Percentiles rank a stretch among this genome's conserved stretches.
Conservation (phyloP, 2,888 invertebrate genomes). For the Drosophila nr. medialis region DNA sequence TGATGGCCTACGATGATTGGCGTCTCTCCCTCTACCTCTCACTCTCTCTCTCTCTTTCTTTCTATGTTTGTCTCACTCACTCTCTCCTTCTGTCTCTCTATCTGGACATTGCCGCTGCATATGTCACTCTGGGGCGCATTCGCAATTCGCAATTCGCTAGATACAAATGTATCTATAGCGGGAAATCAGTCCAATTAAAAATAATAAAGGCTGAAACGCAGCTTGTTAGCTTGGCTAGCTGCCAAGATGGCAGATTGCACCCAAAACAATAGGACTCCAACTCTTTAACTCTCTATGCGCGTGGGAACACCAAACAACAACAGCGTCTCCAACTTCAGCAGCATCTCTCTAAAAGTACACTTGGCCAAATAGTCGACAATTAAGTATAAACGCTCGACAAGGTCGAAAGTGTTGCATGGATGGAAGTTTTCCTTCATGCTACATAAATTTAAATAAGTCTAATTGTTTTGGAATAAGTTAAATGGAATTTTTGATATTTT, state of each 20-base stretch:
- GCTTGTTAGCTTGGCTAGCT: conserved; percentile 65
- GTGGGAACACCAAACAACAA: conserved; percentile 58
- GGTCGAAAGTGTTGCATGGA: not conserved
- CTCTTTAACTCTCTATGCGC: conserved; percentile 41
- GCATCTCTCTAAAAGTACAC: conserved; percentile 10
- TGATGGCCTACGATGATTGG: conserved; percentile 75
- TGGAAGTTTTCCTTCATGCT: not conserved
- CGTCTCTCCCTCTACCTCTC: not conserved
- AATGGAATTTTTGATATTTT: accelerated
- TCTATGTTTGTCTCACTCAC: not conserved
- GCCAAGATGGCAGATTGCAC: conserved; percentile 76
- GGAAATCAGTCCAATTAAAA: conserved; percentile 79
- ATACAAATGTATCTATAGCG: conserved; percentile 78
- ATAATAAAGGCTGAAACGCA: conserved; percentile 74
- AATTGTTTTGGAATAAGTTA: not conserved
- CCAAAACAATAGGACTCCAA: conserved; percentile 69
- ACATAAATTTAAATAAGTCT: accelerated
- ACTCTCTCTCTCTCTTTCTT: too few relatives aligned
- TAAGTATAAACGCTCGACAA: not conserved
- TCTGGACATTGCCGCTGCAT: conserved; percentile 54
- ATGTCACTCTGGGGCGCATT: conserved; percentile 61
- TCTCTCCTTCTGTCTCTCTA: not conserved
- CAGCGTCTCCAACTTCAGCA: not conserved
- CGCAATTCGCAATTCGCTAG: conserved; percentile 49
- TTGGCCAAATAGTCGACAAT: not conserved